These are phyloP conservation scores for Cyanoderma ruficeps DNA, from an alignment of 2,113 vertebrate species.

Conservation along the genomic window DNA sequence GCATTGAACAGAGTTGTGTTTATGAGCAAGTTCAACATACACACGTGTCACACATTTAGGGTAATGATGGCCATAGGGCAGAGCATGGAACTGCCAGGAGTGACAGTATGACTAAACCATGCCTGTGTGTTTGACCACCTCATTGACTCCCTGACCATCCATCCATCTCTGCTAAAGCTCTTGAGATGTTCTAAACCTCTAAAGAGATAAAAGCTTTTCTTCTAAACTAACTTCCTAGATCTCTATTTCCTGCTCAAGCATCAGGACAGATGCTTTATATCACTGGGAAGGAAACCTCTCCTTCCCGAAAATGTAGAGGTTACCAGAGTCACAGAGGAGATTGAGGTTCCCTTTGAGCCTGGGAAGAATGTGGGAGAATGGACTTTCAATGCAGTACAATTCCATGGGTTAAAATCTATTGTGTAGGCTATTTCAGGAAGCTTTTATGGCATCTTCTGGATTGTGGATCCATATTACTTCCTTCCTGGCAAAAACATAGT, in stretches of 20 bases:
- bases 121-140: background rate
- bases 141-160: conserved; percentile 7
- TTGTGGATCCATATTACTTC: background rate
- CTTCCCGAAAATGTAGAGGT: background rate
- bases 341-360: background rate
- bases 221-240: background rate
- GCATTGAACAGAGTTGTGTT: background rate
- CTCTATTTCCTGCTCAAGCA: background rate
- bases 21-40: background rate
- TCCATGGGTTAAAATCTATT: background rate
- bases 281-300: conserved; percentile 1
- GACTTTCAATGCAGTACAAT: background rate
- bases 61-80: background rate
- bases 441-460: background rate
- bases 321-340: background rate
- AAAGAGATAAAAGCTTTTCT: background rate
- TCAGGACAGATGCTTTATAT: background rate
- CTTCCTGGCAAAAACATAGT: background rate
- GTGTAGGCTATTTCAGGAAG: background rate
- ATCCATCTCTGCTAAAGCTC: background rate
- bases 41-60: background rate
- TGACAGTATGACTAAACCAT: background rate
- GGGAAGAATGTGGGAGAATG: background rate
- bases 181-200: conserved; percentile 13
- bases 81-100: background rate